phyloP scores from a whole-genome alignment of 1,140 invertebrate genomes.

The Trachelipus rathkii region DNA sequence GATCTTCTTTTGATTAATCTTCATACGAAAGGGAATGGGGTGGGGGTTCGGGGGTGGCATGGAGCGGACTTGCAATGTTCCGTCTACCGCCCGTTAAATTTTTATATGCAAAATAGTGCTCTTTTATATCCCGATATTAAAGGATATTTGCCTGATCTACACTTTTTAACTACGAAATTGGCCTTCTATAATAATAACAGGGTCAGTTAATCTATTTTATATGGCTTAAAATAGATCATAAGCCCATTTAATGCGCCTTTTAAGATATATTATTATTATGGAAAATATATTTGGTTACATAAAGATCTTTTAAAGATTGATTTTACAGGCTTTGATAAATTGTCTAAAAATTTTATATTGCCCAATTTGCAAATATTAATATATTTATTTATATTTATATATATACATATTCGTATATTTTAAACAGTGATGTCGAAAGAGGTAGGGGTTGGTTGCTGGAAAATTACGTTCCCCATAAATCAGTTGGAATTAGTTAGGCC shows the following conservation, averaged over 20 bases:
- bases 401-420: background rate
- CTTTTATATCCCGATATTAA: slow-evolving; percentile 5
- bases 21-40: too few relatives aligned
- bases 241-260: background rate
- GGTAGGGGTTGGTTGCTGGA: too few relatives aligned
- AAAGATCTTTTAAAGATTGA: background rate
- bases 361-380: slow-evolving; percentile 8
- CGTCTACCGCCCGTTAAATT: too few relatives aligned
- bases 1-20: too few relatives aligned
- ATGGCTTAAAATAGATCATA: background rate
- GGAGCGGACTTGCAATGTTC: too few relatives aligned
- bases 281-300: slow-evolving; percentile 11
- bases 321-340: background rate
- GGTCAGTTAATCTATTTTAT: background rate
- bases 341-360: background rate
- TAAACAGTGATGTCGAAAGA: too few relatives aligned
- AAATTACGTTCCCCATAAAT: background rate
- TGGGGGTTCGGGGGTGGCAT: too few relatives aligned
- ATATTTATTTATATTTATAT: background rate
- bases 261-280: background rate
- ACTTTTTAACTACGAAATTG: background rate
- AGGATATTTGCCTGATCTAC: background rate
- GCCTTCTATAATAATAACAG: background rate
- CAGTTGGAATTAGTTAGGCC: background rate
- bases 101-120: background rate